Percentiles rank a stretch among this genome's conserved stretches.
Conservation (phyloP, 2,797 vertebrate genomes). For the Otus scops region DNA sequence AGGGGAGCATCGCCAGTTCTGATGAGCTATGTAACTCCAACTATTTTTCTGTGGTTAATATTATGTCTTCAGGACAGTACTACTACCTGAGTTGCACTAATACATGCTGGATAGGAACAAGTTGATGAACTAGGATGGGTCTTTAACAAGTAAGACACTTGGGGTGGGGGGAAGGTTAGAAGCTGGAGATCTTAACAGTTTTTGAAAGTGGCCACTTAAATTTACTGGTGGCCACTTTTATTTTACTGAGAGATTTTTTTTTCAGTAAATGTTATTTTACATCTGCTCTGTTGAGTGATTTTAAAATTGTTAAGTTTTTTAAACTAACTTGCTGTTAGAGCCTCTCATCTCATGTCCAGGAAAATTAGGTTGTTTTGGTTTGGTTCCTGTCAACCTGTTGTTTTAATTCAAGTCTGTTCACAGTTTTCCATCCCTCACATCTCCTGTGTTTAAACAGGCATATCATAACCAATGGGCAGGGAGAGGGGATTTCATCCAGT, state of each 20-base stretch:
- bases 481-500: not conserved
- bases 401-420: not conserved
- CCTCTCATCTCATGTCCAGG: not conserved
- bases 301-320: not conserved
- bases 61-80: not conserved
- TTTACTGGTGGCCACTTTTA: not conserved
- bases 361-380: not conserved
- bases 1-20: not conserved
- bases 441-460: not conserved
- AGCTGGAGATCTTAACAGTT: not conserved
- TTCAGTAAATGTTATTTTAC: not conserved
- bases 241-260: not conserved
- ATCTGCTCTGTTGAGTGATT: not conserved
- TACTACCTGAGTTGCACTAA: not conserved
- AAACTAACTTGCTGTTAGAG: not conserved
- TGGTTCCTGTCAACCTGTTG: not conserved
- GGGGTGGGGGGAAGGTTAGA: not conserved
- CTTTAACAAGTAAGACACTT: not conserved
- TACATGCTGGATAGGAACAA: not conserved
- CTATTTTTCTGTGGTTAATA: not conserved
- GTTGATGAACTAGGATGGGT: not conserved
- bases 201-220: not conserved
- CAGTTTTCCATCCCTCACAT: not conserved
- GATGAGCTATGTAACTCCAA: not conserved
- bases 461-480: not conserved